Base-by-base conservation (phyloP, 2,113 vertebrate species). In the Arenaria interpres region DNA sequence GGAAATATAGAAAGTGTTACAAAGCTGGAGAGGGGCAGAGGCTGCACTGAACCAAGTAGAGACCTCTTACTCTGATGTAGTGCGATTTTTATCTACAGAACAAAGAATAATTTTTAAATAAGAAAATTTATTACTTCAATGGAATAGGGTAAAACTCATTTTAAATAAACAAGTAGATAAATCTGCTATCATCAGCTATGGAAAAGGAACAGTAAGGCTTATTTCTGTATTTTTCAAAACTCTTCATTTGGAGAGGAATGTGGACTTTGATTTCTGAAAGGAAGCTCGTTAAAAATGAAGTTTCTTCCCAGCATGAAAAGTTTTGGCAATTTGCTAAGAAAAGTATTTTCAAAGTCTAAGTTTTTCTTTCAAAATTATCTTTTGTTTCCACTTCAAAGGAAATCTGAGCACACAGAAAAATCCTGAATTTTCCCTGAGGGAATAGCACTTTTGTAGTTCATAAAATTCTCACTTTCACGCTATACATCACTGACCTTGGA, bases 301-400 rank as follows among this genome's bases (percentile, higher is more conserved):
- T 78, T 77, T 93, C 72, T 95, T 94, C 80, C 73, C 74, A 85
- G 60, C 64, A 56, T 68, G 51, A 85, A 64, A 85, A 81, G 51
- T 64, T 78, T 74, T 87, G 89, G 94, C 89, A 89, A 75, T 89
- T 91, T 93, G 91, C 93, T 91, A 92, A 92, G 56, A 75, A 64
- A 95, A 96, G 66, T 93, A 85, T 89, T 95, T 95, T 89, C 57
- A 56, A 87, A 82, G 76, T 91, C 84, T 39, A 32, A 33, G 48
- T 93, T 96, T 96, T 96, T 92, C 81, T 95, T 96, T 87, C 56
- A 84, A 50, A 96, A 94, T 92, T 92, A 64, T 89, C 81, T 96
- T 92, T 91, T 93, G 87, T 89, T 92, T 85, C 68, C 89, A 85
- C 87, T 87, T 94, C 77, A 95, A 91, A 96, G 66, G 81, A 94